Evolutionary conservation across 2,888 invertebrate genomes (phyloP), one percentile per base, ranked within the genome.

Genomic region (Campoplex capitator): DNA sequence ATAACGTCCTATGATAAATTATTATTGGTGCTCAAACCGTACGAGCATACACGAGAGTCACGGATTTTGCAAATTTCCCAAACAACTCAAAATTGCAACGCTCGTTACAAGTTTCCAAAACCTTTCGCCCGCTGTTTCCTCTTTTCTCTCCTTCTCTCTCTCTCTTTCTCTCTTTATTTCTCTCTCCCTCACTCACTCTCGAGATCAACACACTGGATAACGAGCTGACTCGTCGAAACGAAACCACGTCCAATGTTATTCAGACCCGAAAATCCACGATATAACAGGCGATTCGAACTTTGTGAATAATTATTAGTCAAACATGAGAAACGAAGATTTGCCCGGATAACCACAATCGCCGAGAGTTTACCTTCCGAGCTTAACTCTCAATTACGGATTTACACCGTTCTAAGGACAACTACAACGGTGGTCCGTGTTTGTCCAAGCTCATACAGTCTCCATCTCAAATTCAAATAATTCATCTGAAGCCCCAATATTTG

Each of bases 161-260:
- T 7, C 45, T 13, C 45, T 1, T 13, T 7, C 45, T 13, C 42
- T 42, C 16, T 28, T 7, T 38, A 1, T 45, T 23, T 18, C 51
- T 16, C 68, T 54, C 38, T 28, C 38, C 3, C 56, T 28, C 38
- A 1, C 56, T 2, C 32, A 0, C 23, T n/a, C 28, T 28, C 32
- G 38, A 23, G 56, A 70, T 80, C 80, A 73, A 68, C 54, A 9
- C 68, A 62, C 75, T 28, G 48, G 80, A 84, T 86, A 86, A 86
- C 86, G 77, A 86, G 84, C 81, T 87, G 84, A 85, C 62, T 85
- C 70, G 28, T 76, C 56, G 38, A 70, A 85, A 76, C n/a, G 23
- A 56, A 70, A 56, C 79, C 79, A 56, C 48, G 68, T 42, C 42
- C 13, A 35, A 68, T 38, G 45, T 58, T 70, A 48, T 23, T 38